Evolutionary conservation across 2,888 invertebrate species (phyloP).

Genomic region (Brenthis daphne): DNA sequence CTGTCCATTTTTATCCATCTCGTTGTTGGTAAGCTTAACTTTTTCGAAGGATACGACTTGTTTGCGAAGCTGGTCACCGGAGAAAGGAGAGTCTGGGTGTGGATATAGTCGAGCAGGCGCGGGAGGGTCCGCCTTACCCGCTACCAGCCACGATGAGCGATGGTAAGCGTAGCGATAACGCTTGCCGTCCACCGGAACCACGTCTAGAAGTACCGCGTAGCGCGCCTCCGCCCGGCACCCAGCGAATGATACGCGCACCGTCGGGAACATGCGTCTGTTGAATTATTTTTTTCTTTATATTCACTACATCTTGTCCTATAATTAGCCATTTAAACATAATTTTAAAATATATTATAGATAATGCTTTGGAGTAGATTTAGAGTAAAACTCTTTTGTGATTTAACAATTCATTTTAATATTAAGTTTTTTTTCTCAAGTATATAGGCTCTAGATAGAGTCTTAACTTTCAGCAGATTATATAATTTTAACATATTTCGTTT

Average conservation of each 20-base stretch:
- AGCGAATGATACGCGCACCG: conserved; percentile 95
- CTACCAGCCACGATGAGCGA: conserved; percentile 98
- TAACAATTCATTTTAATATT: too few species aligned
- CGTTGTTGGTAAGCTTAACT: conserved; percentile 98
- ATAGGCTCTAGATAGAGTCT: too few species aligned
- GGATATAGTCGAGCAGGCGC: conserved; percentile 95
- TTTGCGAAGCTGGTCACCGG: conserved; percentile 96
- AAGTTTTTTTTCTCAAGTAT: too few species aligned
- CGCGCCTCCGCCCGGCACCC: conserved; percentile 90
- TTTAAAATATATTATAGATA: too few species aligned
- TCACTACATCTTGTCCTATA: background rate
- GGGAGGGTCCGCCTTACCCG: conserved; percentile 99
- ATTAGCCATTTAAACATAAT: too few species aligned
- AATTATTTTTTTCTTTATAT: background rate
- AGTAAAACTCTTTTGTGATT: too few species aligned
- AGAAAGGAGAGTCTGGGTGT: conserved; percentile 98
- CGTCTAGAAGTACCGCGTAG: conserved; percentile 97
- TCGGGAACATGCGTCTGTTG: conserved; percentile 98
- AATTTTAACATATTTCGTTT: too few species aligned
- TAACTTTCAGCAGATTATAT: too few species aligned
- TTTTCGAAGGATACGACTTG: conserved; percentile 99
- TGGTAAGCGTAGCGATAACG: conserved; percentile 99
- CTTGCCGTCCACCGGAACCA: conserved; percentile 98
- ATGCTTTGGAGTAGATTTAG: too few species aligned
- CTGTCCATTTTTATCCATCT: conserved; percentile 97